Evolutionary conservation across 2,797 vertebrate species (phyloP), one percentile per base, ranked within the genome.

Genomic region (Etheostoma nigrum): DNA sequence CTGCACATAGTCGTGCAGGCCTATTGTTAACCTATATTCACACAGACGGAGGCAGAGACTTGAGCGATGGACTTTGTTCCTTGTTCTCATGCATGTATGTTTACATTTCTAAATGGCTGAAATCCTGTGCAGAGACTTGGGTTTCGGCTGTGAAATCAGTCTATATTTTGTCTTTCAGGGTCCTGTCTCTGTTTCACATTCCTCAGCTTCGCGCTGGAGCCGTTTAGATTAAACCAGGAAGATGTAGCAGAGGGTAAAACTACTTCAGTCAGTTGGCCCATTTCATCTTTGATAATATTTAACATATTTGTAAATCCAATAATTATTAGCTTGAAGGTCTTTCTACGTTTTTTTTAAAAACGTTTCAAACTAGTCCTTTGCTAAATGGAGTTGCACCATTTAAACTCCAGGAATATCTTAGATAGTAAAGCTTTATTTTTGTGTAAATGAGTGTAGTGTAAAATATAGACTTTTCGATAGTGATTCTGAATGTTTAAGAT

Each of bases 171-270:
- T 91, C 79, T 89, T 90, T 84, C 70, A 13, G 77, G 75, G 81
- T 74, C 45, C 67, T 84, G 87, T 84, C 86, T 90, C 76, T 76
- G 72, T 82, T 83, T 87, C 72, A 75, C 87, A 90, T 92, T 93
- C 85, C 81, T 86, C 40, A 45, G 74, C 60, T 74, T 85, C 73
- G 59, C 63, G 59, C 48, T 21, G 33, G 51, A 48, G 69, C 44
- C 75, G 49, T 72, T 82, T 77, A 3, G 53, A 58, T 80, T 65
- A 45, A 75, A 72, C 58, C 72, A 45, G 33, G 44, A 25, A n/a
- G 75, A 64, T 68, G 63, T 47, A 74, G 66, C 33, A n/a, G 54
- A 68, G 65, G 44, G 47, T 61, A 16, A 74, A 85, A 83, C 36
- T 7, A 25, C 55, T 47, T 33, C 51, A 52, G 9, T 42, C n/a